Evolutionary conservation across 1,140 invertebrate genomes (phyloP).

Genomic region (Rhynchophorus ferrugineus): DNA sequence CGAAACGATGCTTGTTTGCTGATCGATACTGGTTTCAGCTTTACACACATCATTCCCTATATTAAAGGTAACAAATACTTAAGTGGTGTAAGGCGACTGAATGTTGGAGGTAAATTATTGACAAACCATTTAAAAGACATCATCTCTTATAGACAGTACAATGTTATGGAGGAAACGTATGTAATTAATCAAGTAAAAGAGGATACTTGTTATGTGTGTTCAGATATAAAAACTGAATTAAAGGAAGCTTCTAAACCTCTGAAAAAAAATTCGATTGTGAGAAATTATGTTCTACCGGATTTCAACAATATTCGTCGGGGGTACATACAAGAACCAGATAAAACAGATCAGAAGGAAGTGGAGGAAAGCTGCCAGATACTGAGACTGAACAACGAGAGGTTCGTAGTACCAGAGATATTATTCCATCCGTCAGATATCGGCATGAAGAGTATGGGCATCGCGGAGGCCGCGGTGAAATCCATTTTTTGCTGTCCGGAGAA

Average conservation of each 20-base stretch:
- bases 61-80: constrained; percentile 76
- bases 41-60: constrained; percentile 84
- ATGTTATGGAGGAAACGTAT: constrained; percentile 99
- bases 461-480: constrained; percentile 77
- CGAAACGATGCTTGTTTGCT: constrained; percentile 55
- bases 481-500: constrained; percentile 68
- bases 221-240: constrained; percentile 82
- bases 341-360: constrained; percentile 44
- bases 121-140: constrained; percentile 99
- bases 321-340: constrained; percentile 39
- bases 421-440: constrained; percentile 95
- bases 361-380: constrained; percentile 71
- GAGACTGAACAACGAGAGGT: constrained; percentile 84
- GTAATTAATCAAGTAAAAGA: constrained; percentile 99
- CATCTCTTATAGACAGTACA: constrained; percentile 91
- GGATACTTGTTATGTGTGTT: constrained; percentile 91
- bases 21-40: constrained; percentile 83
- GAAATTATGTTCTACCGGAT: constrained; percentile 86
- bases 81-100: constrained; percentile 74
- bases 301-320: constrained; percentile 53
- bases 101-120: constrained; percentile 92
- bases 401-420: constrained; percentile 88
- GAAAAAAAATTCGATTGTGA: constrained; percentile 51
- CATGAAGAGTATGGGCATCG: constrained; percentile 88
- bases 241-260: constrained; percentile 60